phyloP scores from a whole-genome alignment of 2,888 invertebrate species.

The Drosophila kuntzei region DNA sequence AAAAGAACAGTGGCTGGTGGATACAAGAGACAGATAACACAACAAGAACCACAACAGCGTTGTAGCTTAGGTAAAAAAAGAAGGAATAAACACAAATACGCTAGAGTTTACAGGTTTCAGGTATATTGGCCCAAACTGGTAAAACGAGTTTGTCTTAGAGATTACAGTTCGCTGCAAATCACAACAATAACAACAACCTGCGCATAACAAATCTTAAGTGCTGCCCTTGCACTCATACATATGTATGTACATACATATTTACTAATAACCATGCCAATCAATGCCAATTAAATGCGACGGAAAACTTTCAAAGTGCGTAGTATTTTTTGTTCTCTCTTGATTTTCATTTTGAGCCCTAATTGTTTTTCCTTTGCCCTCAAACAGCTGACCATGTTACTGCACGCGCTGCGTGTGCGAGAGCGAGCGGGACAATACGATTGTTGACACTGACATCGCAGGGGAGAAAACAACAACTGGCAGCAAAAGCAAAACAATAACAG shows the following conservation, averaged over 20 bases:
- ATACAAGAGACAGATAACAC: slow-evolving; percentile 25
- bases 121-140: slow-evolving; percentile 65
- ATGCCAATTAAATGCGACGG: slow-evolving; percentile 20
- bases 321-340: slow-evolving; percentile 29
- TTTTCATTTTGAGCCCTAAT: slow-evolving; percentile 23
- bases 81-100: slow-evolving; percentile 43
- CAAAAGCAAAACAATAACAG: slow-evolving; percentile 79
- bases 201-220: slow-evolving; percentile 37
- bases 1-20: slow-evolving; percentile 39
- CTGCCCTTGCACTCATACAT: slow-evolving; percentile 37
- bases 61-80: slow-evolving; percentile 58
- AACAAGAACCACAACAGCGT: slow-evolving; percentile 42
- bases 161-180: slow-evolving; percentile 64
- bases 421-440: slow-evolving; percentile 59
- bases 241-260: slow-evolving; percentile 1
- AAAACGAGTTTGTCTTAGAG: slow-evolving; percentile 73
- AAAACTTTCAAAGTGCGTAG: slow-evolving; percentile 53
- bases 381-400: slow-evolving; percentile 68
- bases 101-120: slow-evolving; percentile 63
- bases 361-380: slow-evolving; percentile 29
- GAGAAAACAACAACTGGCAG: slow-evolving; percentile 49
- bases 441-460: slow-evolving; percentile 24
- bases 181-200: slow-evolving; percentile 65
- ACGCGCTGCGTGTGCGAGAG: slow-evolving; percentile 28
- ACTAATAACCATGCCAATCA: slow-evolving; percentile 38